phyloP scores from a whole-genome alignment of 1,140 invertebrate genomes.

The Drosophila serrata region DNA sequence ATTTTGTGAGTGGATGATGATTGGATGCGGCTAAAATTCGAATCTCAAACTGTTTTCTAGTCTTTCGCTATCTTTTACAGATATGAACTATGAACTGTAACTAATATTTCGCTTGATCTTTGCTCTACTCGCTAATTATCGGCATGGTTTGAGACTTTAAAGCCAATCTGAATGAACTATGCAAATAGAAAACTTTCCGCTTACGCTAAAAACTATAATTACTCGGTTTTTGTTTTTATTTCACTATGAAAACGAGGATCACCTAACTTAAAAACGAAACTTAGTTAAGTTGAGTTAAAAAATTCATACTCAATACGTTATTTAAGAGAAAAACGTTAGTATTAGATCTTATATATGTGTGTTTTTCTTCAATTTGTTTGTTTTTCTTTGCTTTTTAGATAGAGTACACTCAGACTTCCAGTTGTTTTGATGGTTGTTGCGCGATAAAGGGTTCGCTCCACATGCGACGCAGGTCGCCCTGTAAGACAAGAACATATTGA shows the following conservation, averaged over 20 bases:
- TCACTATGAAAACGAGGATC: constrained; percentile 66
- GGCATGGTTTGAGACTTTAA: constrained; percentile 41
- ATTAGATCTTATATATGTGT: constrained; percentile 49
- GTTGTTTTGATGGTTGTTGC: constrained; percentile 87
- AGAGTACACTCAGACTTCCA: constrained; percentile 85
- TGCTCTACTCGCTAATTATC: constrained; percentile 43
- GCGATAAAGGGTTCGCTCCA: constrained; percentile 98
- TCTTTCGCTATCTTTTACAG: constrained; percentile 31
- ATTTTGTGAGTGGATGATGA: constrained; percentile 26
- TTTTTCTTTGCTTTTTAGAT: constrained; percentile 60
- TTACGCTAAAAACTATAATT: constrained; percentile 72
- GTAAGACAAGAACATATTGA: constrained; percentile 25
- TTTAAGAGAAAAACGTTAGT: constrained; percentile 66
- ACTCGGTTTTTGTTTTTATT: constrained; percentile 73
- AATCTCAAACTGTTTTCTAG: constrained; percentile 49
- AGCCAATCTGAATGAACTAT: constrained; percentile 44
- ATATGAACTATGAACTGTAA: constrained; percentile 34
- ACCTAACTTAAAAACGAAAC: constrained; percentile 73
- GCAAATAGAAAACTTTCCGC: constrained; percentile 49
- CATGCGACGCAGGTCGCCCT: constrained; percentile 98
- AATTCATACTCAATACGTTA: constrained; percentile 70
- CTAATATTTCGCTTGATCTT: constrained; percentile 49
- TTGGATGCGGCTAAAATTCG: constrained; percentile 20
- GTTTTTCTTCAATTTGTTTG: constrained; percentile 32
- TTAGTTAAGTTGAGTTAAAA: constrained; percentile 70